Evolutionary conservation across 2,797 vertebrate species (phyloP).

Genomic region (Channallabes apus): DNA sequence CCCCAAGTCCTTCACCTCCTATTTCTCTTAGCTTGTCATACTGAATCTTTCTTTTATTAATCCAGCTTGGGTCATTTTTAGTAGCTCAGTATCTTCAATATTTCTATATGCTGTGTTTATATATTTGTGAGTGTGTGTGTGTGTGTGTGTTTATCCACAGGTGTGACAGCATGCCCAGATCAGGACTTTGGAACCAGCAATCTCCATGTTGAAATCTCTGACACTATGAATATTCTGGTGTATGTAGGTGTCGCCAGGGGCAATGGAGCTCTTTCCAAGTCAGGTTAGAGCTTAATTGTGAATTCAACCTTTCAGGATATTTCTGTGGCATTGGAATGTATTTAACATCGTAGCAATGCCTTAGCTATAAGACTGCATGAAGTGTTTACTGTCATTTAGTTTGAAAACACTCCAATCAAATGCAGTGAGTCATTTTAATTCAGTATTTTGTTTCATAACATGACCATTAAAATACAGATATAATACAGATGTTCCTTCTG

Average conservation of each 20-base stretch:
- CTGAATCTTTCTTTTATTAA: conserved; percentile 9
- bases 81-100: not conserved
- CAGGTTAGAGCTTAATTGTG: conserved; percentile 72
- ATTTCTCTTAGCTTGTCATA: not conserved
- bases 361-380: not conserved
- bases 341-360: not conserved
- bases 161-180: conserved; percentile 91
- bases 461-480: not conserved
- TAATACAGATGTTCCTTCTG: too few relatives aligned
- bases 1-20: conserved; percentile 3
- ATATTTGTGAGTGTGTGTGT: not conserved
- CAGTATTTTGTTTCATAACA: not conserved
- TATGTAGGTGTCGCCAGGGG: conserved; percentile 93
- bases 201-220: conserved; percentile 94
- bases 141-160: conserved; percentile 62
- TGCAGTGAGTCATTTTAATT: not conserved
- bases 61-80: not conserved
- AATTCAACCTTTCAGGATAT: not conserved
- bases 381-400: not conserved
- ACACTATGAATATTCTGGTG: conserved; percentile 92
- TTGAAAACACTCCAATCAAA: not conserved
- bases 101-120: not conserved
- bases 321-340: not conserved
- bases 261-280: conserved; percentile 89
- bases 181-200: conserved; percentile 95